Evolutionary conservation across 2,888 invertebrate genomes (phyloP), one percentile per base, ranked within the genome.

Genomic region (Yponomeuta cagnagella): DNA sequence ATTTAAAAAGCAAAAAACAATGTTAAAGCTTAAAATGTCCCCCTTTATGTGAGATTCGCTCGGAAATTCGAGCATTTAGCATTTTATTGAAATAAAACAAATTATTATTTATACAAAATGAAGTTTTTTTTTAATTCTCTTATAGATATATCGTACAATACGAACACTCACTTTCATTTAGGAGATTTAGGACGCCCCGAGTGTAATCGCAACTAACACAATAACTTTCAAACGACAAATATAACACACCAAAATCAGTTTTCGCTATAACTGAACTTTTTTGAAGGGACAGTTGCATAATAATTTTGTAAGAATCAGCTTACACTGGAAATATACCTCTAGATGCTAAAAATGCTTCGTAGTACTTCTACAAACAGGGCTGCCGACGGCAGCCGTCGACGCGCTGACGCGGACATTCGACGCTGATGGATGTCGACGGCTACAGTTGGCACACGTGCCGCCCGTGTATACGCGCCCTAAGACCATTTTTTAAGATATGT

Each of bases 81-180:
- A 72, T 70, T 71, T 58, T 67, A 72, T 69, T 52, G 30, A 70
- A 71, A 58, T 68, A 33, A 71, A 71, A 43, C n/a, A 67, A 67
- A 37, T n/a, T 33, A 67, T 67, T 10, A 67, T 67, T 67, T 67
- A 67, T 67, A 43, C 37, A 37, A 67, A 37, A n/a, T 15, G n/a
- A 15, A 33, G 12, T 67, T 67, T 67, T 33, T 33, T 33, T 43
- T 67, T 67, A 37, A 12, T 43, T 67, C 31, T 33, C 15, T 37
- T 67, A 30, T 5, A 64, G 9, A 64, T 31, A 64, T 23, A 37
- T 33, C 10, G 31, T 66, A 66, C 15, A 15, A 58, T 15, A 52
- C 52, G 52, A 12, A 58, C 12, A 58, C 12, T 58, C 52, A 58
- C 52, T 12, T 58, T 58, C 15, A 58, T 58, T 58, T 58, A 58